Evolutionary conservation across 2,113 vertebrate genomes (phyloP).

Genomic region (Lycocorax pyrrhopterus): DNA sequence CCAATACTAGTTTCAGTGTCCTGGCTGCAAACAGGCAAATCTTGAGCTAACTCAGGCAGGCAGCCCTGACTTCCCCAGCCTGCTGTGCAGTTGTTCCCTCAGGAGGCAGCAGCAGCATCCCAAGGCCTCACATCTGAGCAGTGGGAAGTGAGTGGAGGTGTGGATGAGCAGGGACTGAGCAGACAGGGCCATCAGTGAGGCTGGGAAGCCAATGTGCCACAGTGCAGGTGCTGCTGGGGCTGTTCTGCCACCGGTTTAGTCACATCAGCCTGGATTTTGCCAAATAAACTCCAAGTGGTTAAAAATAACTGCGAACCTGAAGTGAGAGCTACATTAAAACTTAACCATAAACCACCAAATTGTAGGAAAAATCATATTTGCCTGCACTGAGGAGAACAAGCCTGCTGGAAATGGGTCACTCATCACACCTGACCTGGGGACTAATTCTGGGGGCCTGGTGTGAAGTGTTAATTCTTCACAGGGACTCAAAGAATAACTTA

Average conservation of each 20-base stretch:
- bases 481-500: neutral
- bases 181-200: neutral
- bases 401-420: neutral
- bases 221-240: neutral
- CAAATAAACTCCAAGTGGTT: constrained; percentile 50
- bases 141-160: neutral
- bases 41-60: neutral
- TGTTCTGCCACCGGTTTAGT: neutral
- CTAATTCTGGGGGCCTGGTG: neutral
- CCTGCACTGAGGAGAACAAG: neutral
- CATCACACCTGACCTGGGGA: neutral
- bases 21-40: neutral
- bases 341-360: neutral
- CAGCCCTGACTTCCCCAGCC: neutral
- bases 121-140: fast-evolving
- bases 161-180: neutral
- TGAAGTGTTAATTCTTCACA: neutral
- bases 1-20: neutral
- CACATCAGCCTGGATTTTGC: neutral
- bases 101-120: neutral
- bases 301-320: neutral
- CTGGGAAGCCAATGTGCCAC: neutral
- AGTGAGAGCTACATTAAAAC: neutral
- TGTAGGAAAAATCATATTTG: neutral
- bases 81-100: neutral